phyloP scores from a whole-genome alignment of 2,888 invertebrate species.

The Rhagium mordax region DNA sequence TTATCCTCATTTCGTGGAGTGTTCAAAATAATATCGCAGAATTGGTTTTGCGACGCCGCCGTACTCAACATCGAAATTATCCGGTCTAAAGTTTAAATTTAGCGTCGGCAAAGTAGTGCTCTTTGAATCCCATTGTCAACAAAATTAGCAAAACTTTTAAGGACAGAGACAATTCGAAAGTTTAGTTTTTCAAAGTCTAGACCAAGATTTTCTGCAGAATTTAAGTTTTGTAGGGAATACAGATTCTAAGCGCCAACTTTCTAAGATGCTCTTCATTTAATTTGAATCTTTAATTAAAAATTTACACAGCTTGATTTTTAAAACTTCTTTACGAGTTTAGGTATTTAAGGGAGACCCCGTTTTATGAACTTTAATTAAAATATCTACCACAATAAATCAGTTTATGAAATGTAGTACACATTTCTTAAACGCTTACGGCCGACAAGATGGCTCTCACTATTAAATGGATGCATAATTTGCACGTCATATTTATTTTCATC shows the following conservation, averaged over 20 bases:
- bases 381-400: constrained; percentile 8
- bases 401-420: constrained; percentile 12
- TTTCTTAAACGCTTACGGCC: not conserved
- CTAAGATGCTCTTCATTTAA: constrained; percentile 43
- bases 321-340: not conserved
- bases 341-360: not conserved
- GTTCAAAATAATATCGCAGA: constrained; percentile 1
- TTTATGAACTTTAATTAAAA: constrained; percentile 17
- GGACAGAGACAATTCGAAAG: constrained; percentile 36
- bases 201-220: constrained; percentile 16
- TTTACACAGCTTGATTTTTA: constrained; percentile 41
- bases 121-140: constrained; percentile 38
- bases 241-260: not conserved
- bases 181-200: constrained; percentile 39
- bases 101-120: constrained; percentile 17
- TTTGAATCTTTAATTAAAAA: constrained; percentile 54
- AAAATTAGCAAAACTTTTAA: constrained; percentile 36
- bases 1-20: not conserved
- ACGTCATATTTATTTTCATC: too few species aligned
- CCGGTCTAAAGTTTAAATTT: constrained; percentile 31
- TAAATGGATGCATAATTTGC: too few species aligned
- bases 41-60: constrained; percentile 1
- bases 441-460: too few species aligned
- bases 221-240: constrained; percentile 28
- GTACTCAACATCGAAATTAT: constrained; percentile 7